Conservation (phyloP, 23 tunicate species). For the Trididemnum clinides region DNA sequence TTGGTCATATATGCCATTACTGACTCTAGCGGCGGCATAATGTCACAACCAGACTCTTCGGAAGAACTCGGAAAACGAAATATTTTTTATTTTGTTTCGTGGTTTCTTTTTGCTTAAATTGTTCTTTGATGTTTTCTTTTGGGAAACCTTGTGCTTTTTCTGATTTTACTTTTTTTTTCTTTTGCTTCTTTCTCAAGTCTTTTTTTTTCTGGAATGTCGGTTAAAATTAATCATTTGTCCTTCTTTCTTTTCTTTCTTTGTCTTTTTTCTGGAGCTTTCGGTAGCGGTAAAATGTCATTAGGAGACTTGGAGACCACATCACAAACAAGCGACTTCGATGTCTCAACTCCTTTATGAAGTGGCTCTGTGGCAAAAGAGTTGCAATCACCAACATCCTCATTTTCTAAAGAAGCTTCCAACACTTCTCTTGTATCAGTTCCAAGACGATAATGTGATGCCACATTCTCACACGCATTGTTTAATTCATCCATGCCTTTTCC, state of each 20-base stretch:
- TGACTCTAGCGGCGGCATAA: slow-evolving; percentile 18
- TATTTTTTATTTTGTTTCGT: not conserved
- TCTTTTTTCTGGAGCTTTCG: too few species aligned
- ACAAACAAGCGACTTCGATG: slow-evolving; percentile 17
- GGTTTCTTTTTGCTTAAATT: not conserved
- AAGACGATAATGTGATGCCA: not conserved
- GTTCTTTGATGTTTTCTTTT: not conserved
- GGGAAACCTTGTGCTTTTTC: too few species aligned
- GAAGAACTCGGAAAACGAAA: too few species aligned
- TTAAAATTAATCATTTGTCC: too few species aligned
- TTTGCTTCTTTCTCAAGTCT: not conserved
- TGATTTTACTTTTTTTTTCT: not conserved
- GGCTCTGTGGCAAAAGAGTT: slow-evolving; percentile 22
- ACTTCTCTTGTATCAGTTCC: not conserved
- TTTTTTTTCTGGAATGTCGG: not conserved
- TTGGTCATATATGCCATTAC: slow-evolving; percentile 1
- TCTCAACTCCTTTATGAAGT: not conserved
- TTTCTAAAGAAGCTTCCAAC: not conserved
- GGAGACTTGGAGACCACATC: slow-evolving; percentile 3
- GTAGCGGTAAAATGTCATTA: slow-evolving; percentile 9
- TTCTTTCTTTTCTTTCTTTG: too few species aligned
- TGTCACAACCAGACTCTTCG: slow-evolving; percentile 18
- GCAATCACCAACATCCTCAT: slow-evolving; percentile 24
- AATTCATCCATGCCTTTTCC: slow-evolving; percentile 10
- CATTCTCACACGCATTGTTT: not conserved